Evolutionary conservation across 1,140 invertebrate species (phyloP), one percentile per base, ranked within the genome.

Genomic region (Drosophila sp.): DNA sequence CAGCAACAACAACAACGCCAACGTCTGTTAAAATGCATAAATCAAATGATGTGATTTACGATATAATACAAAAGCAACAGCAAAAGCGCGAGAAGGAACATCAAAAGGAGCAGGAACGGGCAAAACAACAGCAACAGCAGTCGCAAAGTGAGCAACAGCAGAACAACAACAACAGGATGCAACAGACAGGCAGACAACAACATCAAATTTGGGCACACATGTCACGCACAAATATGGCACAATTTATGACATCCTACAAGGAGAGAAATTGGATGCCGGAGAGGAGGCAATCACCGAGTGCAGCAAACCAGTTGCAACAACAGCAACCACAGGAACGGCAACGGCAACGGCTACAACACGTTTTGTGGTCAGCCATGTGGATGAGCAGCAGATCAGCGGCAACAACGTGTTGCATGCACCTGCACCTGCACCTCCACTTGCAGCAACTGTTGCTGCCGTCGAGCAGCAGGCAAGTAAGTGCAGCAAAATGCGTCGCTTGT

Each of bases 201-300:
- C 41, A 53, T 40, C 45, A 25, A 71, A 75, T 75, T 71, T 75
- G 72, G 73, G 62, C 73, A 72, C 61, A 54, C 72, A 71, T 45
- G 43, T 72, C 67, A 72, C 46, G 18, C 73, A 86, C 78, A 91
- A 91, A 70, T 91, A 91, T 66, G 91, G 90, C 48, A 90, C 91
- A 54, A 89, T 92, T 70, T 92, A 92, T 75, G 91, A 92, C 65
- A 91, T 92, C 18, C 76, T 92, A 61, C 91, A 92, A 76, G 72
- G 81, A 62, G 87, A 78, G 57, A 91, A 91, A 64, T 67, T 84
- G 46, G 86, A 89, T 63, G 59, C 65, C 50, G 21, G 56, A 45
- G 45, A 72, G 38, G 27, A 58, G 53, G 21, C 63, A 66, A 46
- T 9, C 14, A 11, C 14, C 6, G 18, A 58, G 3, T 18, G 38